Conservation (phyloP, 2,797 vertebrate genomes). For the Peromyscus attwateri region DNA sequence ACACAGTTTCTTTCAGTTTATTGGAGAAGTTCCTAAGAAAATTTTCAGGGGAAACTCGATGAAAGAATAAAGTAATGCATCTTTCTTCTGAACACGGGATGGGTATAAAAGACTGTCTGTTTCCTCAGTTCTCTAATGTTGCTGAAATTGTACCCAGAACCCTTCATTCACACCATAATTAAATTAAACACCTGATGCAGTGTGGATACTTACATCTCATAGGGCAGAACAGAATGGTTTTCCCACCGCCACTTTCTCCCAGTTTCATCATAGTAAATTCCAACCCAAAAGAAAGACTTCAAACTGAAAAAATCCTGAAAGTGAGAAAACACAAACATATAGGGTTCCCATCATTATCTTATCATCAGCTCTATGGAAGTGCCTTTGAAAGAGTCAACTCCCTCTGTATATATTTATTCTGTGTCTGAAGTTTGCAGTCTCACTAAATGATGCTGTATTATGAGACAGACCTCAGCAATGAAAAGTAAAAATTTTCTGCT, state of each 20-base stretch:
- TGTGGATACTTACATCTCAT: constrained; percentile 3
- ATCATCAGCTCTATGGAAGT: too few relatives aligned
- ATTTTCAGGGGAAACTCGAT: too few relatives aligned
- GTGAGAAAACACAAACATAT: neutral
- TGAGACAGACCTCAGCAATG: neutral
- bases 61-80: neutral
- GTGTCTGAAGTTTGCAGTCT: neutral
- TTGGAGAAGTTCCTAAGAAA: neutral
- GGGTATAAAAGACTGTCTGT: neutral
- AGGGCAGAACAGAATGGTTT: neutral
- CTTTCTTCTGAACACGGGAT: neutral
- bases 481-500: neutral
- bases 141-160: neutral
- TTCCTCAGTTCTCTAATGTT: neutral
- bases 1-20: neutral
- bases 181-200: neutral
- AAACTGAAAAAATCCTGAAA: constrained; percentile 59
- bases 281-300: constrained; percentile 50
- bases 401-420: too few relatives aligned
- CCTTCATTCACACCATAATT: neutral
- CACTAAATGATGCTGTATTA: neutral
- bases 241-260: constrained; percentile 11
- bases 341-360: neutral
- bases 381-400: neutral
- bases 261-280: neutral